These are phyloP conservation scores for Chrysolina oricalcia DNA, from an alignment of 2,888 invertebrate species.

Conservation along the genomic window DNA sequence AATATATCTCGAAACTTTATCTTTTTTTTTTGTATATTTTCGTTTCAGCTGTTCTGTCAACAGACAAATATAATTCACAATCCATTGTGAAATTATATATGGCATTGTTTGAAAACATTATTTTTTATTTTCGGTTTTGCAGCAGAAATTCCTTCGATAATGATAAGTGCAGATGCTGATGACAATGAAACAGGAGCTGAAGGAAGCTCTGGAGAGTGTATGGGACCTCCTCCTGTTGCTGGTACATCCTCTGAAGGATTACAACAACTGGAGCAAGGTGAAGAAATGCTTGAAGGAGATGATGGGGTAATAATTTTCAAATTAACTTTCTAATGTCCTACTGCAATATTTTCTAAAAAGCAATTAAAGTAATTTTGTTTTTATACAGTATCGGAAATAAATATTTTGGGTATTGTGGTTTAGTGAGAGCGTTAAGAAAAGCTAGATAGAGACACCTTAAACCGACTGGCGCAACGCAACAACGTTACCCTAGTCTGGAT, in stretches of 20 bases:
- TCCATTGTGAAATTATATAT: neutral
- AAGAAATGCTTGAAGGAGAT: constrained; percentile 68
- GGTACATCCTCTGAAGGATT: constrained; percentile 66
- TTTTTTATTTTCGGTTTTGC: constrained; percentile 43
- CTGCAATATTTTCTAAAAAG: neutral
- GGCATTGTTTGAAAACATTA: neutral
- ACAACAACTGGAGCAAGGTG: constrained; percentile 61
- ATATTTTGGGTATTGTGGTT: no score
- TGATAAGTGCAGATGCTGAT: constrained; percentile 67
- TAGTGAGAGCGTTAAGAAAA: no score
- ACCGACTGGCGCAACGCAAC: no score
- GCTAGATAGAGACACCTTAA: no score
- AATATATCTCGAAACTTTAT: no score
- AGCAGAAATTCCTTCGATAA: constrained; percentile 68
- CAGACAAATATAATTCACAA: no score
- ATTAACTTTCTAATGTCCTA: neutral
- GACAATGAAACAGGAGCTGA: constrained; percentile 72
- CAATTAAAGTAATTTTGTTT: no score
- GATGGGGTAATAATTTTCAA: constrained; percentile 65
- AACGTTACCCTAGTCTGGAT: no score
- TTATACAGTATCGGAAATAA: no score
- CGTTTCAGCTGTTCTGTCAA: no score
- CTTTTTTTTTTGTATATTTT: no score
- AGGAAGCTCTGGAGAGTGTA: constrained; percentile 65
- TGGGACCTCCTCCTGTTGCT: constrained; percentile 68